Conservation (phyloP, 2,113 vertebrate species). For the Hippocampus barbouri region DNA sequence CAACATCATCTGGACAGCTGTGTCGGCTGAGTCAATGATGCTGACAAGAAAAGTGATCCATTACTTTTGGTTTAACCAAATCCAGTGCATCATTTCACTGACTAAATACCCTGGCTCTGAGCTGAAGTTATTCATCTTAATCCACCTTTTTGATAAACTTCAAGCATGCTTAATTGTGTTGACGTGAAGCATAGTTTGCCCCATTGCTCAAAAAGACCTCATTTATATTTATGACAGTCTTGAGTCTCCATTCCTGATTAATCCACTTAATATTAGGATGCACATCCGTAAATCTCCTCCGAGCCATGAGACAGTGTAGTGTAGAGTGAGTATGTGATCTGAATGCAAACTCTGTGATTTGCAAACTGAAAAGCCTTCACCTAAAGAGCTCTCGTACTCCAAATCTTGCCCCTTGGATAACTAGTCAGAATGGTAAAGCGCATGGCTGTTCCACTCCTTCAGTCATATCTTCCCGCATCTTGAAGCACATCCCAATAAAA, state of each 20-base stretch:
- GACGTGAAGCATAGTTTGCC: slow-evolving; percentile 46
- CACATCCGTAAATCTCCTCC: slow-evolving; percentile 58
- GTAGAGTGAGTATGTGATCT: slow-evolving; percentile 41
- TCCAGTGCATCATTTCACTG: slow-evolving; percentile 55
- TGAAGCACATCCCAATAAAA: slow-evolving; percentile 33
- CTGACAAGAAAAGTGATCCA: slow-evolving; percentile 37
- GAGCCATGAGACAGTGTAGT: slow-evolving; percentile 29
- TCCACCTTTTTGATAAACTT: slow-evolving; percentile 56
- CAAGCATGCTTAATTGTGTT: slow-evolving; percentile 43
- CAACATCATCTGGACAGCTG: slow-evolving; percentile 7
- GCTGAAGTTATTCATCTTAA: slow-evolving; percentile 59
- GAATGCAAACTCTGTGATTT: slow-evolving; percentile 55
- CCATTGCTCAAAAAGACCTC: slow-evolving; percentile 45
- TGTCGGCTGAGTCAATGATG: slow-evolving; percentile 31
- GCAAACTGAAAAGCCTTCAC: slow-evolving; percentile 9
- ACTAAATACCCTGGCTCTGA: slow-evolving; percentile 48
- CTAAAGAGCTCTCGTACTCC: slow-evolving; percentile 19
- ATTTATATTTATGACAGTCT: slow-evolving; percentile 73
- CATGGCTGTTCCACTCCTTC: slow-evolving; percentile 30
- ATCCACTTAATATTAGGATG: slow-evolving; percentile 67
- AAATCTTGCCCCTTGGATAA: slow-evolving; percentile 23
- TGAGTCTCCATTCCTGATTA: slow-evolving; percentile 66
- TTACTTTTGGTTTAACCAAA: slow-evolving; percentile 53
- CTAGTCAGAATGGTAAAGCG: slow-evolving; percentile 19
- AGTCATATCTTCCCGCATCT: slow-evolving; percentile 14